Base-by-base conservation (phyloP, 2,888 invertebrate species). In the Dascillus cervinus region DNA sequence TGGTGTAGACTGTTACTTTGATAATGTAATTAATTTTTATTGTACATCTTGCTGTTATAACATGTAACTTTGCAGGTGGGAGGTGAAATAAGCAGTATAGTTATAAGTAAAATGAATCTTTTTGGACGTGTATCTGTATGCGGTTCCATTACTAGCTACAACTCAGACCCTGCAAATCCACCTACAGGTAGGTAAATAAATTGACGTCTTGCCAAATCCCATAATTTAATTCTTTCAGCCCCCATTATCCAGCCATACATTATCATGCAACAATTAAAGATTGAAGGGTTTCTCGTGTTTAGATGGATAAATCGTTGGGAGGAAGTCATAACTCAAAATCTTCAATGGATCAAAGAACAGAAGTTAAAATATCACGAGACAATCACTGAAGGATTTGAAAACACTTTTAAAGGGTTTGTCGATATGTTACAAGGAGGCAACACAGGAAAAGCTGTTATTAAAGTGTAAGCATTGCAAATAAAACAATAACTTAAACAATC, bases 1-100 rank as follows among this genome's bases (percentile, higher is more conserved):
- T 8, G 82, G 82, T 2, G 62, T 85, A 0, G 82, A 85, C 53
- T 79, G 81, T 51, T 85, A 79, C 51, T 85, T 84, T 53, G 85
- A 85, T 55, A 85, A 84, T 58, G 84, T 84, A 64, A 58, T 72
- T 12, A n/a, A n/a, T n/a, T n/a, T n/a, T n/a, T n/a, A n/a, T n/a
- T n/a, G n/a, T n/a, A n/a, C n/a, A n/a, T n/a, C n/a, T n/a, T n/a
- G n/a, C n/a, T n/a, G n/a, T n/a, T n/a, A n/a, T n/a, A n/a, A n/a
- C n/a, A n/a, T n/a, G n/a, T n/a, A n/a, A n/a, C n/a, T n/a, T n/a
- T 33, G 24, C 39, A 73, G 73, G 74, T 81, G 12, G 81, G 80
- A 3, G 81, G 81, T 2, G 73, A 75, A 42, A 65, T 79, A 3
- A 75, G 77, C 22, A 70, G 69, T 36, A 62, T 55, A 2, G 69